A percentile compares a stretch with the other conserved stretches of the same genome.
Evolutionary conservation across 1,140 invertebrate genomes (phyloP).

Genomic region (Himalopsyche phryganea): DNA sequence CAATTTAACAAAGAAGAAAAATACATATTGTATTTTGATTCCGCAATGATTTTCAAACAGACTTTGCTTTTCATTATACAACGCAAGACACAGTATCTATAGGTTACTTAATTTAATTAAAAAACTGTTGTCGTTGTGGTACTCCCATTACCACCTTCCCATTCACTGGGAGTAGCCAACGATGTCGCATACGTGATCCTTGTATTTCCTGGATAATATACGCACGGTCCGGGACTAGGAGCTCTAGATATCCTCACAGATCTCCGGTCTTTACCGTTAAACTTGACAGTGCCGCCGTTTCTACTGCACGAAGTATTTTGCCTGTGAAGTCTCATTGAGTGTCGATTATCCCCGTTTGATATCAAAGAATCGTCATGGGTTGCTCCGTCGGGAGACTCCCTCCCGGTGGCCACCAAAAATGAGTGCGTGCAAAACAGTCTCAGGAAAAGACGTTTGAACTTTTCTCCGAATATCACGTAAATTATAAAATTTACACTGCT

Average conservation of each 20-base stretch:
- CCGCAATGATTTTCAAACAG: too few relatives aligned
- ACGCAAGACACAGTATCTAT: too few relatives aligned
- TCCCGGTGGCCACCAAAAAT: slow-evolving; percentile 51
- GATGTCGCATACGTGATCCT: slow-evolving; percentile 27
- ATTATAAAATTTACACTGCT: slow-evolving; percentile 96
- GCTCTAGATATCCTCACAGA: slow-evolving; percentile 35
- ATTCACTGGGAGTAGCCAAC: slow-evolving; percentile 31
- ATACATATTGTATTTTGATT: too few relatives aligned
- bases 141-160: slow-evolving; percentile 27
- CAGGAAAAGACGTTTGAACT: slow-evolving; percentile 88
- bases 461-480: slow-evolving; percentile 95
- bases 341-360: slow-evolving; percentile 67
- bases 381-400: slow-evolving; percentile 66
- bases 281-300: slow-evolving; percentile 43
- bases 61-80: too few relatives aligned
- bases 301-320: slow-evolving; percentile 57
- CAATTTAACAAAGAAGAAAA: too few relatives aligned
- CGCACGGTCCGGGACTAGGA: slow-evolving; percentile 60
- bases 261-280: slow-evolving; percentile 40
- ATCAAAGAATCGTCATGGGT: slow-evolving; percentile 77
- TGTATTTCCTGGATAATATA: slow-evolving; percentile 59
- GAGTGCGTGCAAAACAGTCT: slow-evolving; percentile 76
- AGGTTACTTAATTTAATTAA: slow-evolving; percentile 7
- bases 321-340: slow-evolving; percentile 64
- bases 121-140: slow-evolving; percentile 24